phyloP scores from a whole-genome alignment of 1,140 invertebrate species.

The Cydia pomonella region DNA sequence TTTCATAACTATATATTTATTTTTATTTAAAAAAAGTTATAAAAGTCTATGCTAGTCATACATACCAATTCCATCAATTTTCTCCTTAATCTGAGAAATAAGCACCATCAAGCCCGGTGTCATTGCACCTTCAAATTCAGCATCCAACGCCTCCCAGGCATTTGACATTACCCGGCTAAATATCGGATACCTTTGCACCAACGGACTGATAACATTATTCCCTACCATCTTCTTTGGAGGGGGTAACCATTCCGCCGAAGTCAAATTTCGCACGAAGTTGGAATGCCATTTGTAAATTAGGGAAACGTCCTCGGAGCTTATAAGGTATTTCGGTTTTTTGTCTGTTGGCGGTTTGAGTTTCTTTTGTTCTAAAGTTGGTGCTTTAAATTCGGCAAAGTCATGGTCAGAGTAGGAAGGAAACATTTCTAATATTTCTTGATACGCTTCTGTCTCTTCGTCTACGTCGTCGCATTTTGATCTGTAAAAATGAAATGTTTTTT shows the following conservation, averaged over 20 bases:
- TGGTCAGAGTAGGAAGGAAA: constrained; percentile 89
- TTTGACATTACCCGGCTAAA: constrained; percentile 80
- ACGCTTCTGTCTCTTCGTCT: constrained; percentile 88
- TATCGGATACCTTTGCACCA: constrained; percentile 82
- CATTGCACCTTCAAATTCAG: constrained; percentile 77
- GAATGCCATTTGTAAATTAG: constrained; percentile 83
- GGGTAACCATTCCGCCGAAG: constrained; percentile 82
- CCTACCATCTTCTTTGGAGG: constrained; percentile 57
- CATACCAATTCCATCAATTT: constrained; percentile 72
- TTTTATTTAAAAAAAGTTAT: too few relatives aligned
- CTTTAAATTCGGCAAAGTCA: constrained; percentile 85
- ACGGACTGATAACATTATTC: constrained; percentile 80
- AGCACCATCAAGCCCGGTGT: constrained; percentile 81
- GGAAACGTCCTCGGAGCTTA: constrained; percentile 82
- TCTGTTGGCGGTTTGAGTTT: constrained; percentile 37
- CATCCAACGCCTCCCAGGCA: constrained; percentile 75
- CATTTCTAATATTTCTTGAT: constrained; percentile 85
- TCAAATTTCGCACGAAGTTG: constrained; percentile 81
- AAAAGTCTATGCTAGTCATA: constrained; percentile 28
- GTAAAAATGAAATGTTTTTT: constrained; percentile 39
- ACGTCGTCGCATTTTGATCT: constrained; percentile 82
- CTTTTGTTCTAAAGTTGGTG: constrained; percentile 64
- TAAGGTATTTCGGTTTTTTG: constrained; percentile 59
- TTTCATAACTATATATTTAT: too few relatives aligned
- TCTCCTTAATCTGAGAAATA: constrained; percentile 65